Percentiles rank a stretch among this genome's conserved stretches.
Evolutionary conservation across 2,113 vertebrate genomes (phyloP).

Genomic region (Petromus typicus): DNA sequence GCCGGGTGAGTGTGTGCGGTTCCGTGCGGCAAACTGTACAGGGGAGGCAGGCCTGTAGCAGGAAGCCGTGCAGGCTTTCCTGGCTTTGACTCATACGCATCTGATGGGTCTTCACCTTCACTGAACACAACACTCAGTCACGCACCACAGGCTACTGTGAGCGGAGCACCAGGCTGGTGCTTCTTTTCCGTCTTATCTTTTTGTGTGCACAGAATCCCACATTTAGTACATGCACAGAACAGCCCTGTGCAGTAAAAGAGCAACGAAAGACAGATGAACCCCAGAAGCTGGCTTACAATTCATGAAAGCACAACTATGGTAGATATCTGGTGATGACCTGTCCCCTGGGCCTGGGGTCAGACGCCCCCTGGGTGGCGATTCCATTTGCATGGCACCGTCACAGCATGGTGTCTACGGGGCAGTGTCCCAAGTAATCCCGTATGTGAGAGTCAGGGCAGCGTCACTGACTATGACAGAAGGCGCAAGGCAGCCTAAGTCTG

Average conservation of each 20-base stretch:
- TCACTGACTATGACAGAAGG: background rate
- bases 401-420: background rate
- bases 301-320: background rate
- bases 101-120: background rate
- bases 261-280: background rate
- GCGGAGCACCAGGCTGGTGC: background rate
- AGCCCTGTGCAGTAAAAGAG: slow-evolving; percentile 3
- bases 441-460: background rate
- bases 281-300: background rate
- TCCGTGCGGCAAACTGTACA: background rate
- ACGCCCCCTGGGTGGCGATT: background rate
- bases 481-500: background rate
- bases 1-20: slow-evolving; percentile 82
- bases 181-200: background rate
- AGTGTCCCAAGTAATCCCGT: background rate
- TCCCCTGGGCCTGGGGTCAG: background rate
- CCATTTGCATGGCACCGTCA: rapidly evolving
- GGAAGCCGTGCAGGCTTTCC: background rate
- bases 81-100: background rate
- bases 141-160: background rate
- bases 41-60: background rate
- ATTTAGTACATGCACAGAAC: background rate
- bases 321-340: background rate
- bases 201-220: background rate
- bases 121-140: background rate